These are phyloP conservation scores for Rugalucina vietnamica DNA, from an alignment of 2,888 invertebrate species.

Conservation along the genomic window DNA sequence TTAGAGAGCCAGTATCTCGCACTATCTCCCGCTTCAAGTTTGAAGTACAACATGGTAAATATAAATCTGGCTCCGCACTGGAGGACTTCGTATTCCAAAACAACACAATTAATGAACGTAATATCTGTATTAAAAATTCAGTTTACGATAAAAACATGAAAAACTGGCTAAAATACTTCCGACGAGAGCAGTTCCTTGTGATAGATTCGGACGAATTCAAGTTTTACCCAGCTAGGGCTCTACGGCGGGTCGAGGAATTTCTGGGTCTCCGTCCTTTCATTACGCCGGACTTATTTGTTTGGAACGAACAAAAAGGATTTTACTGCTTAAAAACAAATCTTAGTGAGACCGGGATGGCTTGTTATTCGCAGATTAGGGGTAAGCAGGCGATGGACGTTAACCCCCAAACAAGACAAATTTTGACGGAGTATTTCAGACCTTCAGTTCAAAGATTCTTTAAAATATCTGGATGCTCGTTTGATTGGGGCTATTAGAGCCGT, in stretches of 20 bases:
- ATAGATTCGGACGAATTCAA: constrained; percentile 20
- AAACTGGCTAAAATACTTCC: constrained; percentile 23
- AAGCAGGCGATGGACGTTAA: constrained; percentile 3
- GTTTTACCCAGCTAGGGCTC: not conserved
- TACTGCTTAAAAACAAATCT: constrained; percentile 13
- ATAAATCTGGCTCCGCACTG: too few relatives aligned
- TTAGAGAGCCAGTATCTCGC: too few relatives aligned
- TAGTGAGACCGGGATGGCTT: not conserved
- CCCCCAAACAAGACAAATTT: not conserved
- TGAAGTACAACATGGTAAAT: too few relatives aligned
- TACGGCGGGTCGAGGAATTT: constrained; percentile 1
- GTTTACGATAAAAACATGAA: constrained; percentile 12
- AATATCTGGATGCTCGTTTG: too few relatives aligned
- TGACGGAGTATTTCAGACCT: constrained; percentile 21
- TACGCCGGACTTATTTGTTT: not conserved
- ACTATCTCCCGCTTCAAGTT: too few relatives aligned
- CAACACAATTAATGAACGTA: not conserved
- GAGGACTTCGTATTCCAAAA: too few relatives aligned
- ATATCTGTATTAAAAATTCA: constrained; percentile 11
- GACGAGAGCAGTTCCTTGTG: not conserved
- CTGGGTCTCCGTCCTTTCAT: not conserved
- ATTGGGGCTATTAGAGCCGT: too few relatives aligned
- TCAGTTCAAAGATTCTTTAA: constrained; percentile 21
- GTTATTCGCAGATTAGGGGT: constrained; percentile 13
- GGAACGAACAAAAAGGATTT: constrained; percentile 22